Base-by-base conservation (phyloP, 2,113 vertebrate genomes). In the Myrmecobius fasciatus region DNA sequence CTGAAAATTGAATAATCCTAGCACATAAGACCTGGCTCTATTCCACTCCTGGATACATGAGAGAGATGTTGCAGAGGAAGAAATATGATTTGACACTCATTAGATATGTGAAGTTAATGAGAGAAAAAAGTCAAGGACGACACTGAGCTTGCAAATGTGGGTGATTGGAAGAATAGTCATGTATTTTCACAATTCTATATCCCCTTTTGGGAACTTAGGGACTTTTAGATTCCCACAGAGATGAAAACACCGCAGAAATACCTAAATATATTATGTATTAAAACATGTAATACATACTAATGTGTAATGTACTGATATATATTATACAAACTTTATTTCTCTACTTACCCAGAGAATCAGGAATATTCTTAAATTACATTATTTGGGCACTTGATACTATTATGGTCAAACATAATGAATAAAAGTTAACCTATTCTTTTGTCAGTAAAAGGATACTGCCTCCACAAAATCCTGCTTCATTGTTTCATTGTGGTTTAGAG, bases 291-390 rank as follows among this genome's bases (percentile, higher is more conserved):
- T 43, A 43, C 47, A 95, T 92, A 91, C 91, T 93, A 53, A 95
- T 90, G 94, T 96, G 24, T 91, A 93, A 95, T 96, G 43, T 75
- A 43, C n/a, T 91, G 91, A 60, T 92, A 28, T 43, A 53, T 9
- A 22, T n/a, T 91, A 89, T 28, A 60, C 52, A 95, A 96, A 90
- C 52, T 52, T n/a, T 14, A 48, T 91, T 91, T 83, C 67, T 95
- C 89, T 51, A 91, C 36, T 10, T 91, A 91, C 9, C 47, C 48
- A 67, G 31, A 93, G 88, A 89, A 31, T 2, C 28, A 54, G 93
- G 43, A 97, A 93, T 96, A 52, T 95, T 96, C 94, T 92, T 90
- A 91, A 92, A 94, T 46, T 43, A 51, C 8, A 91, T 94, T 28
- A 90, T 89, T 89, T 48, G 93, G 48, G 91, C n/a, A 95, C 92